Base-by-base conservation (phyloP, 2,113 vertebrate species). In the Mobula hypostoma region DNA sequence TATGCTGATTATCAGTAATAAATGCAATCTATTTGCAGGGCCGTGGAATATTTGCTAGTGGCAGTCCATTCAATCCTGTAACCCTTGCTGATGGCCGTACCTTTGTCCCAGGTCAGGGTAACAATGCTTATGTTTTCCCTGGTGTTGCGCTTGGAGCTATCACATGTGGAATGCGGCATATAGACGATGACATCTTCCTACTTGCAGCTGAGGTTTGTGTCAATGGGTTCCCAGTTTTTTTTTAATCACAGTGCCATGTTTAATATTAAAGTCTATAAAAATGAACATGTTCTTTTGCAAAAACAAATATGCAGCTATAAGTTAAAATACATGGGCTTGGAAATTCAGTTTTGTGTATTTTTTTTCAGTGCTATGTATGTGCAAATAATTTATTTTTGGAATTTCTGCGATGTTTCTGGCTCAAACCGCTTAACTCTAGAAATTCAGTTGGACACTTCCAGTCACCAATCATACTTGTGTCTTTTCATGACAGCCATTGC, bases 101-200 rank as follows among this genome's bases (percentile, higher is more conserved):
- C 94, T 99, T 99, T 96, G 97, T 97, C 95, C 99, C 99, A 0
- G 99, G 99, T 6, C 99, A 99, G 95, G 99, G 99, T 94, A 99
- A 99, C 97, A 99, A 99, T 0, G 98, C 99, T 93, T 99, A 99
- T 0, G 97, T 99, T 92, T 99, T 99, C 95, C 99, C 99, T 0
- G 99, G 99, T 58, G 98, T 99, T 27, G 99, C 99, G 0, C 94
- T 99, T 95, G 99, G 99, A 0, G 95, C 99, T 79, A 99, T 98
- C 0, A 97, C 98, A 19, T 98, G 98, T 0, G 97, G 98, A 24
- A 96, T 99, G 94, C 98, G 98, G 70, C 98, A 99, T 96, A 98
- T 99, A 95, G 97, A 98, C 0, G 98, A 99, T 0, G 98, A 99
- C 32, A 95, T 99, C 96, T 99, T 99, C 96, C 98, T 99, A 95